phyloP scores from a whole-genome alignment of 1,140 invertebrate genomes.

The Sarcophaga peregrina region DNA sequence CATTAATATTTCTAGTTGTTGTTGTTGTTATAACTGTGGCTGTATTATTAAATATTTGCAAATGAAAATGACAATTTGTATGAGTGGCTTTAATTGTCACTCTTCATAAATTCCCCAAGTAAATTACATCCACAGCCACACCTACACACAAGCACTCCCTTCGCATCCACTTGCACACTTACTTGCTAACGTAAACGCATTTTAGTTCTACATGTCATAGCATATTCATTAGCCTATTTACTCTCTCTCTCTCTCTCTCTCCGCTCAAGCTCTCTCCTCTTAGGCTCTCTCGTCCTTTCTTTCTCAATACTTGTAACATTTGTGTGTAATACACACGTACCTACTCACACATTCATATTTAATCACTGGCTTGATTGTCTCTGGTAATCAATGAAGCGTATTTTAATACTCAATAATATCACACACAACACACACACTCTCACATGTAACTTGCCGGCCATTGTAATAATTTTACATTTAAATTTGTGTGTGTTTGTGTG shows the following conservation, averaged over 20 bases:
- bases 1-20: too few relatives aligned
- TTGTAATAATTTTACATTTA: too few relatives aligned
- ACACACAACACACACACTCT: too few relatives aligned
- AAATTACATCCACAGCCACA: neutral
- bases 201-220: neutral
- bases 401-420: slow-evolving; percentile 16
- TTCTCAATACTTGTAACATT: too few relatives aligned
- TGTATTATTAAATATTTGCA: slow-evolving; percentile 1
- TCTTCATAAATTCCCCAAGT: neutral
- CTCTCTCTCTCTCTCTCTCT: too few relatives aligned
- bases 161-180: too few relatives aligned
- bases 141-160: neutral
- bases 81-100: neutral
- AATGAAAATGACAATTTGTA: slow-evolving; percentile 19
- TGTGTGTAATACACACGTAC: too few relatives aligned
- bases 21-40: neutral
- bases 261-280: too few relatives aligned
- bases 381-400: neutral
- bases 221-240: neutral
- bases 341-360: neutral
- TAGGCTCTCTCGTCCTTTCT: too few relatives aligned
- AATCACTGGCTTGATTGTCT: too few relatives aligned
- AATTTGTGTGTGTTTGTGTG: neutral
- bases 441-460: neutral
- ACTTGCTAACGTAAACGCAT: too few relatives aligned